A percentile compares a stretch with the other conserved stretches of the same genome.
Conservation (phyloP, 2,888 invertebrate genomes). For the Dione juno region DNA sequence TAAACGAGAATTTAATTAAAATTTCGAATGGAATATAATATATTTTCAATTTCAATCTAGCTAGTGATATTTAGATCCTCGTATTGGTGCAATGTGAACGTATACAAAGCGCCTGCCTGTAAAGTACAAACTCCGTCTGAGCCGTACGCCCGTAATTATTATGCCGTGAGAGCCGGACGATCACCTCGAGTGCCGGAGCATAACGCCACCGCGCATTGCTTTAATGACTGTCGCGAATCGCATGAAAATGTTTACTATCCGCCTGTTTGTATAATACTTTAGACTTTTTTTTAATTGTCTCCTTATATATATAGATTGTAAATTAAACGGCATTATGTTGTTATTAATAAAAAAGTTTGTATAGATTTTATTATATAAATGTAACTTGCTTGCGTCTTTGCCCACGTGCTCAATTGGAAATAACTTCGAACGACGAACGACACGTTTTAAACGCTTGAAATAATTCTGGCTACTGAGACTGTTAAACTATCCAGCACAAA, state of each 20-base stretch:
- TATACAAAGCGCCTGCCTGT: slow-evolving; percentile 66
- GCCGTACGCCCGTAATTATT: slow-evolving; percentile 58
- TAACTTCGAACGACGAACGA: no score
- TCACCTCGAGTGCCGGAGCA: slow-evolving; percentile 60
- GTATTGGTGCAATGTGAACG: slow-evolving; percentile 40
- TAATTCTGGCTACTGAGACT: no score
- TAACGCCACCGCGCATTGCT: slow-evolving; percentile 62
- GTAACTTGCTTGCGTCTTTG: no score
- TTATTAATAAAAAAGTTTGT: not conserved
- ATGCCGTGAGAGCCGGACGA: slow-evolving; percentile 75
- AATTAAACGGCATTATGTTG: not conserved
- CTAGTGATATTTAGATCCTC: no score
- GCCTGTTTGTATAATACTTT: slow-evolving; percentile 28
- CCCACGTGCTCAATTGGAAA: no score
- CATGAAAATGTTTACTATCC: slow-evolving; percentile 47
- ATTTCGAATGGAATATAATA: no score
- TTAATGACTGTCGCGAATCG: slow-evolving; percentile 60
- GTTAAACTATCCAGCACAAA: no score
- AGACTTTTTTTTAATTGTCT: not conserved
- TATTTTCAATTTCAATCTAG: no score
- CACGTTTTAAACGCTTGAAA: no score
- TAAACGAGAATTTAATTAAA: no score
- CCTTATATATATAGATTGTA: not conserved
- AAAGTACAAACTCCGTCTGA: slow-evolving; percentile 61
- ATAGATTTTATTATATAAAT: no score